phyloP scores from a whole-genome alignment of 2,797 vertebrate species.

The Neosilurus hyrtlii region DNA sequence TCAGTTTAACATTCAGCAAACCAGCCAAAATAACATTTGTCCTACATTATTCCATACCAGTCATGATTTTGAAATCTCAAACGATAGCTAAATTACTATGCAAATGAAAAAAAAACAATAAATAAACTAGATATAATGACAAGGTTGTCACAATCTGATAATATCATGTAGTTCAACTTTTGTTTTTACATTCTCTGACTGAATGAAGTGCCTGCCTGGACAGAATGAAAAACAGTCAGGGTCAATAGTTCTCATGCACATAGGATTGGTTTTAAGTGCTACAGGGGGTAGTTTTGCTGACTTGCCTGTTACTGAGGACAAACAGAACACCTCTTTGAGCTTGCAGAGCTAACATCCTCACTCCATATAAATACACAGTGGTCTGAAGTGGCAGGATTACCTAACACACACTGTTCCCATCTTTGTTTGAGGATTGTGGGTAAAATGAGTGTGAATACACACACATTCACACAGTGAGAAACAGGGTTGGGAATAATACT shows the following conservation, averaged over 20 bases:
- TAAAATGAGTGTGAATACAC: slow-evolving; percentile 7
- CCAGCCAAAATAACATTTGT: not conserved
- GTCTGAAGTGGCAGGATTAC: not conserved
- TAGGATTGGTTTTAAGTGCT: not conserved
- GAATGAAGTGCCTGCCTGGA: not conserved
- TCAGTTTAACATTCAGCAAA: not conserved
- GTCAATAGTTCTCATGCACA: slow-evolving; percentile 27
- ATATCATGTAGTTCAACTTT: not conserved
- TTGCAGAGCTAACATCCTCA: slow-evolving; percentile 11
- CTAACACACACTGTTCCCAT: slow-evolving; percentile 2
- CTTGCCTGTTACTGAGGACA: slow-evolving; percentile 24
- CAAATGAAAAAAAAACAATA: not conserved
- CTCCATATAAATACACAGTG: slow-evolving; percentile 7
- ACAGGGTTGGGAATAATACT: not conserved
- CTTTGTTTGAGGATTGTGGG: slow-evolving; percentile 22
- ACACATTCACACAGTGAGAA: slow-evolving; percentile 18
- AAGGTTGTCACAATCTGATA: not conserved
- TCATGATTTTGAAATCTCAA: not conserved
- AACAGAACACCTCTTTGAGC: slow-evolving; percentile 24
- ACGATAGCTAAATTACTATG: not conserved
- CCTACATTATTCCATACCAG: not conserved
- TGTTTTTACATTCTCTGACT: not conserved
- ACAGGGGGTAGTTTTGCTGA: slow-evolving; percentile 21
- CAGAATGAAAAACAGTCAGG: slow-evolving; percentile 3
- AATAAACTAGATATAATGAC: not conserved